Base-by-base conservation (phyloP, 1,140 invertebrate genomes). In the Conus betulinus region DNA sequence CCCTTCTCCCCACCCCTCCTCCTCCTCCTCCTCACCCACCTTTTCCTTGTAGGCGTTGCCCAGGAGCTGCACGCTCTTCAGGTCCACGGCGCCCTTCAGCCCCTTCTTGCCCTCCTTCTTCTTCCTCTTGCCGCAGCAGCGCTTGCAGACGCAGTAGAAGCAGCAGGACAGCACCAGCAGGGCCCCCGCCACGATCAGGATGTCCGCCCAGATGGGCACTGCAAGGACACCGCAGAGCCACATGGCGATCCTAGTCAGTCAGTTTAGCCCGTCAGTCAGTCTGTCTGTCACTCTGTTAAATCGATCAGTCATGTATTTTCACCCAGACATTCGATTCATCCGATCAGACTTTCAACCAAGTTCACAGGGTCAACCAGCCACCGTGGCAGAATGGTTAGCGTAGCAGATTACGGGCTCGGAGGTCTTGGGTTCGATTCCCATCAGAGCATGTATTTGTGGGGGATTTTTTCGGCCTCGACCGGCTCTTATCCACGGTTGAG, bases 41-140 rank as follows among this genome's bases (percentile, higher is more conserved):
- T 99, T 99, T 96, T 99, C 98, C 96, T 99, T 99, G 90, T 94
- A 99, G 76, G 98, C 98, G 93, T 98, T 98, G 93, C 98, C 98
- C 85, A 99, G 96, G 63, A 99, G 96, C 94, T 99, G 98, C 91
- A 99, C 98, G 93, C 98, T 98, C 96, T 99, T 99, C 90, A 99
- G 96, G 95, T 99, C 99, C 90, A 99, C 98, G 20, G 97, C 97
- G 88, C 98, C 98, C 95, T 99, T 99, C 95, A 98, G 97, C 76
- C 98, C 98, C 95, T 99, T 99, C 95, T 99, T 99, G 10, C 92
- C 92, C 87, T 95, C 94, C 92, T 97, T 95, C 91, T 94, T 98
- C 96, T 99, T 98, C 96, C 99, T 99, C 96, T 98, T 98, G 94
- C 98, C 97, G 96, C 98, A 98, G 96, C 98, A 99, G 96, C 98